Percentiles rank a stretch among this genome's conserved stretches.
Conservation (phyloP, 2,797 vertebrate genomes). For the Alca torda region DNA sequence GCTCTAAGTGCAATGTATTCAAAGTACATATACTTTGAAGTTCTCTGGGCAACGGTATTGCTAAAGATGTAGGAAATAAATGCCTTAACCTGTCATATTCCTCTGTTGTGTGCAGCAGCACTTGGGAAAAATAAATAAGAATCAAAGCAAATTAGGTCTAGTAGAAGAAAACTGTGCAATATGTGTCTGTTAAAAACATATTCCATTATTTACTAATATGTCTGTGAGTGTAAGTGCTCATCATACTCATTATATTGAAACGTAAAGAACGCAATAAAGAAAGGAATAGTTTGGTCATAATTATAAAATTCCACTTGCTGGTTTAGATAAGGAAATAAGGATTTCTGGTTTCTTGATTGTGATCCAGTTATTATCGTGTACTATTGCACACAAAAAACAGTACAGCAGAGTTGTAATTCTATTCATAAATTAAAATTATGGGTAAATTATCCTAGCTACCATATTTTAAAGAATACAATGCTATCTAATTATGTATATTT, state of each 20-base stretch:
- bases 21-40: neutral
- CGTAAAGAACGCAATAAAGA: neutral
- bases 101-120: neutral
- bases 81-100: neutral
- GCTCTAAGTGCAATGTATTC: neutral
- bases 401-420: neutral
- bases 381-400: neutral
- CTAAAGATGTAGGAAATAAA: neutral
- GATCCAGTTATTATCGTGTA: neutral
- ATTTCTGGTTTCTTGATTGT: neutral
- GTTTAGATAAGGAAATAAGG: neutral
- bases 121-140: slow-evolving; percentile 2
- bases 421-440: neutral
- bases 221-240: neutral
- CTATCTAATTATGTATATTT: neutral
- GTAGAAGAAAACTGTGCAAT: neutral
- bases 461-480: slow-evolving; percentile 10
- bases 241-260: neutral
- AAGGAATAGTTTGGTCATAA: neutral
- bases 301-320: neutral
- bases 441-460: neutral
- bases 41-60: neutral
- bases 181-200: neutral
- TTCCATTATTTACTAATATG: neutral
- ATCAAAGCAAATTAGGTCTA: neutral